Evolutionary conservation across 1,140 invertebrate genomes (phyloP).

Genomic region (Trachymyrmex septentrionalis): DNA sequence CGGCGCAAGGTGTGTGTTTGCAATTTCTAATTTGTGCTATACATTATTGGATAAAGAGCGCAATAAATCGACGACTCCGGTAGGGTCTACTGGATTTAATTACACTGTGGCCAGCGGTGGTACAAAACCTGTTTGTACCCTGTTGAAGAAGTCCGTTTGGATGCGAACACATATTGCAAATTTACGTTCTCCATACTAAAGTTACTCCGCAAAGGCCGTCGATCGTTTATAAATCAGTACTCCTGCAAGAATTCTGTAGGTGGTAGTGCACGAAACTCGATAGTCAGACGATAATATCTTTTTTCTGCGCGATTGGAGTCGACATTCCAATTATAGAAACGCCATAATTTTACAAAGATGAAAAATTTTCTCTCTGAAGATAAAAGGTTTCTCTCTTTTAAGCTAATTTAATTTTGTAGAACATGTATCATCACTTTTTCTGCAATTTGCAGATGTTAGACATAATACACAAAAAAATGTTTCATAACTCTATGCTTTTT

Average conservation of each 20-base stretch:
- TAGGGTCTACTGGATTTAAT: constrained; percentile 47
- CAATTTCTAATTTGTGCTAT: constrained; percentile 57
- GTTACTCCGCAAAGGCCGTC: not conserved
- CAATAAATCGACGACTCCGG: constrained; percentile 39
- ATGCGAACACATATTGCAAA: not conserved
- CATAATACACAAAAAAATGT: not conserved
- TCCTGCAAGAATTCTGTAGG: not conserved
- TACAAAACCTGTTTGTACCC: constrained; percentile 28
- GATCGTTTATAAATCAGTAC: constrained; percentile 46
- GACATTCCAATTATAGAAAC: not conserved
- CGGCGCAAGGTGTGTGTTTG: constrained; percentile 7
- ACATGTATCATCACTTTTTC: not conserved
- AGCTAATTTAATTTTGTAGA: constrained; percentile 5
- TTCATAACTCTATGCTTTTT: not conserved
- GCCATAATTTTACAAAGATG: not conserved
- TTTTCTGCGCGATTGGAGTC: not conserved
- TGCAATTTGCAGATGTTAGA: not conserved
- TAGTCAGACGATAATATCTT: constrained; percentile 8
- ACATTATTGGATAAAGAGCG: constrained; percentile 52
- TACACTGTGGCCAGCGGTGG: not conserved
- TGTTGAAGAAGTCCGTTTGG: constrained; percentile 16
- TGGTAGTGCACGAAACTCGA: not conserved
- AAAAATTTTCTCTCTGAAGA: not conserved
- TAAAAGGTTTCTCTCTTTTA: not conserved
- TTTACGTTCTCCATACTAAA: constrained; percentile 39